phyloP scores from a whole-genome alignment of 2,797 vertebrate genomes.

The Leucoraja ocellata region DNA sequence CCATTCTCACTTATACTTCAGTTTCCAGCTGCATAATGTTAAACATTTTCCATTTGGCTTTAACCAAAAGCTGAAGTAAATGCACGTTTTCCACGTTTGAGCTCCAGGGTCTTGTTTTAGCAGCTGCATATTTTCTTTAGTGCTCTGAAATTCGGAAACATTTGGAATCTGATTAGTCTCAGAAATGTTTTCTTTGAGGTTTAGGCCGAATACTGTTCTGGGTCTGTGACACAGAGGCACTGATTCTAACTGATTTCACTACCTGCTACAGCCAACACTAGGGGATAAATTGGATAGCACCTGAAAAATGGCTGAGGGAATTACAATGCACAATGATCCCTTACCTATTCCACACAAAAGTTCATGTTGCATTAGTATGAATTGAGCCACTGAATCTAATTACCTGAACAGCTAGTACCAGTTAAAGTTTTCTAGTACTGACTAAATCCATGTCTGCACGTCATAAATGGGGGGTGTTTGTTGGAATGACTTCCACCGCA shows the following conservation, averaged over 20 bases:
- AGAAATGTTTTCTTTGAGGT: background rate
- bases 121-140: constrained; percentile 7
- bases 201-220: background rate
- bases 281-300: too few relatives aligned
- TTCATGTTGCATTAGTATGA: too few relatives aligned
- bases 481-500: too few relatives aligned
- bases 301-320: too few relatives aligned
- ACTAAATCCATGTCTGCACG: too few relatives aligned
- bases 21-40: constrained; percentile 28
- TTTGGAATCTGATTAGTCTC: constrained; percentile 10
- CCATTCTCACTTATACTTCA: background rate
- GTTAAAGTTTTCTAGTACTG: too few relatives aligned
- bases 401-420: too few relatives aligned
- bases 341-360: too few relatives aligned
- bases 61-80: constrained; percentile 6
- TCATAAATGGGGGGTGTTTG: too few relatives aligned
- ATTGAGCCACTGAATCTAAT: too few relatives aligned
- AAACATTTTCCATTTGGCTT: constrained; percentile 28
- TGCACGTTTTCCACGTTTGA: constrained; percentile 29
- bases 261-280: background rate
- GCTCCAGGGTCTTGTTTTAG: background rate
- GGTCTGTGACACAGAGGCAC: background rate
- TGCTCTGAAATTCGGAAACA: background rate
- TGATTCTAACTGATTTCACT: background rate
- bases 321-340: too few relatives aligned